Evolutionary conservation across 1,140 invertebrate species (phyloP).

Genomic region (Bombus superbus): DNA sequence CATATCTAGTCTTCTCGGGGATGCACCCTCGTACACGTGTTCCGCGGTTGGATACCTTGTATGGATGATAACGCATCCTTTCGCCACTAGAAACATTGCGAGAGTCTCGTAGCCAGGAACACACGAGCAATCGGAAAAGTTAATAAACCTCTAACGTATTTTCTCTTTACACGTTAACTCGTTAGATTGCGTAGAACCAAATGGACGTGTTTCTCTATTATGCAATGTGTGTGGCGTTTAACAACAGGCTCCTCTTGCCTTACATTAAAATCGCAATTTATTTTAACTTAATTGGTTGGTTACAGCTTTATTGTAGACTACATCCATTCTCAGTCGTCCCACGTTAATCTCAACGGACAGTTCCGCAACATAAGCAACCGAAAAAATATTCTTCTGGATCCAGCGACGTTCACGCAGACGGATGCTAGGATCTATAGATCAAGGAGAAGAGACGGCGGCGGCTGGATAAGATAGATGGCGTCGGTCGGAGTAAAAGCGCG

Average conservation of each 20-base stretch:
- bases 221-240: background rate
- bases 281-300: background rate
- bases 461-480: slow-evolving; percentile 59
- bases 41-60: slow-evolving; percentile 17
- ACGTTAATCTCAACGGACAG: slow-evolving; percentile 2
- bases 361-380: background rate
- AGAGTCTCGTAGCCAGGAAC: background rate
- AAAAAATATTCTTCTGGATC: slow-evolving; percentile 2
- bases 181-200: background rate
- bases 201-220: background rate
- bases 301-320: background rate
- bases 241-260: background rate
- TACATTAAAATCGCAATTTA: background rate
- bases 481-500: slow-evolving; percentile 70
- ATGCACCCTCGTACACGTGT: slow-evolving; percentile 43
- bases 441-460: slow-evolving; percentile 34
- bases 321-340: background rate
- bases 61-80: slow-evolving; percentile 35
- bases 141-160: slow-evolving; percentile 1
- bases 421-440: slow-evolving; percentile 43
- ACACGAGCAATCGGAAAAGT: background rate
- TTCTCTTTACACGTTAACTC: slow-evolving; percentile 16
- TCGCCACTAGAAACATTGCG: background rate
- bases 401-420: slow-evolving; percentile 28
- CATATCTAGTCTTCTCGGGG: background rate